Percentiles rank a stretch among this genome's conserved stretches.
These are phyloP conservation scores for Leucosticte australis DNA, from an alignment of 2,113 vertebrate species.

Conservation along the genomic window DNA sequence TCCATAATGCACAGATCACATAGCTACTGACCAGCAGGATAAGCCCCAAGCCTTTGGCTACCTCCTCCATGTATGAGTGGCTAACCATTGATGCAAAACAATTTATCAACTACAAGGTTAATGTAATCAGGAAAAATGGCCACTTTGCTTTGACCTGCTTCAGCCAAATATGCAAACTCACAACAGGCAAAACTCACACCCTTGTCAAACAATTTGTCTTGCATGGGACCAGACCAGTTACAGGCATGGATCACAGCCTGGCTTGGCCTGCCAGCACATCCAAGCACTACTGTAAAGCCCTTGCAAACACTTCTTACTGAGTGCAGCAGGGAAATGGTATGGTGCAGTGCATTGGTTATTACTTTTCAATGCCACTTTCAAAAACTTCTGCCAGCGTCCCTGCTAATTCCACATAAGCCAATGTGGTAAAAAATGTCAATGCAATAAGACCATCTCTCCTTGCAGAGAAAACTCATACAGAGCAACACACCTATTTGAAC, in stretches of 20 bases:
- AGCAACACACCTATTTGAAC: accelerated
- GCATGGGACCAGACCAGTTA: neutral
- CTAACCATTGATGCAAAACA: neutral
- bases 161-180: neutral
- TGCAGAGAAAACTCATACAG: neutral
- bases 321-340: accelerated
- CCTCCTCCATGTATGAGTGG: neutral
- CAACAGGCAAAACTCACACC: neutral
- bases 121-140: neutral
- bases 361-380: neutral
- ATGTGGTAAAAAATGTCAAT: neutral
- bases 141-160: neutral
- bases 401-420: neutral
- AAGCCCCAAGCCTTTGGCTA: neutral
- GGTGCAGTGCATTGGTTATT: accelerated
- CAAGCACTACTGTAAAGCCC: neutral
- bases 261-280: neutral
- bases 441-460: neutral
- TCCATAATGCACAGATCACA: neutral
- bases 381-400: neutral
- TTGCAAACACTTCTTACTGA: neutral
- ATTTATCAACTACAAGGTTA: neutral
- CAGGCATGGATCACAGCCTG: neutral
- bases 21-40: neutral
- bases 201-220: neutral